Conservation (phyloP, 23 tunicate species). For the Trididemnum miniatum region DNA sequence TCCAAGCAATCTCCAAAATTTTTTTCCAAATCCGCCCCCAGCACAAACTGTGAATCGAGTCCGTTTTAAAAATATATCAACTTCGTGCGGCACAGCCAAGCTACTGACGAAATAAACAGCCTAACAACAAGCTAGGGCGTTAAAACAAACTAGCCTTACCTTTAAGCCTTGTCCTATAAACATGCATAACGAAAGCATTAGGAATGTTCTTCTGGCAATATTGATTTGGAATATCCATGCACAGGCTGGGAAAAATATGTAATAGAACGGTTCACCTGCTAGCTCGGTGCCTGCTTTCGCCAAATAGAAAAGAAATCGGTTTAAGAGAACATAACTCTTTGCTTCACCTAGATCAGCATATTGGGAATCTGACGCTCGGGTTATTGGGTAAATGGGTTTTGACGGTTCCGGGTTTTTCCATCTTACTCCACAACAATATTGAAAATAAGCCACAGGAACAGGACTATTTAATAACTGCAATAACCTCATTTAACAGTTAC, state of each 20-base stretch:
- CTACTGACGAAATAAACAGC: too few species aligned
- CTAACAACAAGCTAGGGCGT: too few species aligned
- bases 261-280: slow-evolving; percentile 86
- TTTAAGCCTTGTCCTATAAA: slow-evolving; percentile 83
- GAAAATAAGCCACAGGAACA: slow-evolving; percentile 58
- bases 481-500: slow-evolving; percentile 42
- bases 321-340: background rate
- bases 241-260: slow-evolving; percentile 76
- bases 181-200: slow-evolving; percentile 59
- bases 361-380: background rate
- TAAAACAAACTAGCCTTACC: slow-evolving; percentile 57
- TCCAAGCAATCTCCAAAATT: too few species aligned
- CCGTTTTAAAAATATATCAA: too few species aligned
- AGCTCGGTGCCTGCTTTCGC: slow-evolving; percentile 60
- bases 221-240: slow-evolving; percentile 64
- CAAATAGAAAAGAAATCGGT: slow-evolving; percentile 21
- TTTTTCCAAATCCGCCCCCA: too few species aligned
- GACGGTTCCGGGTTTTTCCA: slow-evolving; percentile 50
- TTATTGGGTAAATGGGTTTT: slow-evolving; percentile 29
- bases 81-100: too few species aligned
- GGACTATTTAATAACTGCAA: slow-evolving; percentile 44
- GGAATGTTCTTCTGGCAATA: slow-evolving; percentile 65
- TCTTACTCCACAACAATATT: slow-evolving; percentile 61
- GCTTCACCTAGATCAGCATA: background rate
- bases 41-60: too few species aligned